A percentile compares a stretch with the other conserved stretches of the same genome.
Conservation (phyloP, 1,140 invertebrate species). For the Pseudobourletiella spinata region DNA sequence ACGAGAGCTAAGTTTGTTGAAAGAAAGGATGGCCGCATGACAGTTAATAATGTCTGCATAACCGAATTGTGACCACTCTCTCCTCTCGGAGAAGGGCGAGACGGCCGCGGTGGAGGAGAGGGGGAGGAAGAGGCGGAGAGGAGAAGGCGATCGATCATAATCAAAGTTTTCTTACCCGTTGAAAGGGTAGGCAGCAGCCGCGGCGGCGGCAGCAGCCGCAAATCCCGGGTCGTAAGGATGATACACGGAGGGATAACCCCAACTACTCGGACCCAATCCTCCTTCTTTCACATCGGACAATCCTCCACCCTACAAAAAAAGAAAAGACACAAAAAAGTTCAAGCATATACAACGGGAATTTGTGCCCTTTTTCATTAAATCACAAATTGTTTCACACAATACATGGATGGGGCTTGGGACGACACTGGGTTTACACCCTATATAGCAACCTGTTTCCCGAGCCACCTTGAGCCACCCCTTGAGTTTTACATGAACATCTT, state of each 20-base stretch:
- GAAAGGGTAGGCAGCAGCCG: conserved; percentile 35
- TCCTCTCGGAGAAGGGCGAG: not conserved
- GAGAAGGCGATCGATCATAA: conserved; percentile 30
- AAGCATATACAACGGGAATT: not conserved
- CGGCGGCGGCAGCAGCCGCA: conserved; percentile 33
- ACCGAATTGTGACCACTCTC: conserved; percentile 18
- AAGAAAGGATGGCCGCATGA: conserved; percentile 24
- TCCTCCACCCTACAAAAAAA: conserved; percentile 30
- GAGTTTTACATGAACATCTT: too few relatives aligned
- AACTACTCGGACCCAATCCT: conserved; percentile 32
- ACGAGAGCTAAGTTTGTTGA: too few relatives aligned
- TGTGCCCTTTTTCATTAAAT: not conserved
- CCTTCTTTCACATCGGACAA: conserved; percentile 35
- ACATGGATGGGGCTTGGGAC: not conserved
- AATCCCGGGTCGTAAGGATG: conserved; percentile 36
- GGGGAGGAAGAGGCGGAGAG: not conserved
- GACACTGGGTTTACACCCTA: too few relatives aligned
- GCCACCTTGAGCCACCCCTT: too few relatives aligned
- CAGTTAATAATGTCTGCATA: conserved; percentile 19
- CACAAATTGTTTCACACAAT: conserved; percentile 1
- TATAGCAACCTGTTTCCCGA: too few relatives aligned
- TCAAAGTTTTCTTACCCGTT: conserved; percentile 35
- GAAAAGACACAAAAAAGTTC: conserved; percentile 11
- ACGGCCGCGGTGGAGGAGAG: too few relatives aligned
- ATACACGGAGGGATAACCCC: conserved; percentile 34